phyloP scores from a whole-genome alignment of 2,797 vertebrate genomes.

The Gymnothorax javanicus region DNA sequence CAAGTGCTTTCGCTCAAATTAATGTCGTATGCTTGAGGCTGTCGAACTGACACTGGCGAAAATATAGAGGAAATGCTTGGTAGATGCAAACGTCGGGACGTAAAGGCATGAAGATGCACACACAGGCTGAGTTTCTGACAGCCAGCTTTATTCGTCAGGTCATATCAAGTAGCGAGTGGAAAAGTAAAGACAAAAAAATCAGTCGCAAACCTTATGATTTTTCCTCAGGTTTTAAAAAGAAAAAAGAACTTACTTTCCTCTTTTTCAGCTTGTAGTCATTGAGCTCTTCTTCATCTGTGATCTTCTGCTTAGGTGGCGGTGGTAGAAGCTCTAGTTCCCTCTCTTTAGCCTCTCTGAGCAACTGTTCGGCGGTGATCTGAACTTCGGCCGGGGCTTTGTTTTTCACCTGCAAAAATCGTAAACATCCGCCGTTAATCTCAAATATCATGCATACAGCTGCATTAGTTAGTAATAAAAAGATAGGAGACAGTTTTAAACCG shows the following conservation, averaged over 20 bases:
- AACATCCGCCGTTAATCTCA: background rate
- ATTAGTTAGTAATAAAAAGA: background rate
- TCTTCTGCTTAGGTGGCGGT: constrained; percentile 95
- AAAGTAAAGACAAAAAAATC: no score
- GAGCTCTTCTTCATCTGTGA: constrained; percentile 95
- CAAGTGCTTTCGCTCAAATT: no score
- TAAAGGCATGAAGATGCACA: no score
- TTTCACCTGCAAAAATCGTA: constrained; percentile 80
- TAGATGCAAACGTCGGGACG: no score
- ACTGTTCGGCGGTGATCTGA: constrained; percentile 96
- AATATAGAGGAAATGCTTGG: no score
- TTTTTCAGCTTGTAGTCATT: constrained; percentile 96
- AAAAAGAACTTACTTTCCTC: constrained; percentile 79
- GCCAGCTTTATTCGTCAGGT: no score
- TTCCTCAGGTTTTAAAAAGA: background rate
- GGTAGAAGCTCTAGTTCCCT: constrained; percentile 93
- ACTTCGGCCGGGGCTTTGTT: constrained; percentile 97
- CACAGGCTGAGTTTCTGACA: no score
- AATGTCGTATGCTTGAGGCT: no score
- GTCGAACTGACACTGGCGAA: no score
- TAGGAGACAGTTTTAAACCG: constrained; percentile 6
- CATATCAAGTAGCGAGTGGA: no score
- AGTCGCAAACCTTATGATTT: background rate
- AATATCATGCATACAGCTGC: background rate
- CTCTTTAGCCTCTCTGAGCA: constrained; percentile 93